Evolutionary conservation across 2,113 vertebrate species (phyloP).

Genomic region (Megaptera novaeangliae): DNA sequence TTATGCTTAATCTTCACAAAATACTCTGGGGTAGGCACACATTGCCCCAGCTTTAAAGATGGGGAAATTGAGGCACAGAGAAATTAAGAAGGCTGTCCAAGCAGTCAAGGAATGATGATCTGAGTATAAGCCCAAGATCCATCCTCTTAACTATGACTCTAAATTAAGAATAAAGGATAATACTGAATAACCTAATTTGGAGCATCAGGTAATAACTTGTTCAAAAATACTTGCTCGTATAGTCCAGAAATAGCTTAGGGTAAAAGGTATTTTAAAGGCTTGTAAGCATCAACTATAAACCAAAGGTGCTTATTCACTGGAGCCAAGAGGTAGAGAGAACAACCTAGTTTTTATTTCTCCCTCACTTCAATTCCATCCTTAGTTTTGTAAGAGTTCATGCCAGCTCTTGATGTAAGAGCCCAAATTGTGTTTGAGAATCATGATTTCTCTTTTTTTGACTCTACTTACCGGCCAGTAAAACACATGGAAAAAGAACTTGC

Average conservation of each 20-base stretch:
- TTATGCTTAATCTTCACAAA: background rate
- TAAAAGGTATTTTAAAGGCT: background rate
- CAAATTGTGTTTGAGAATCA: background rate
- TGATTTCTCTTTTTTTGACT: background rate
- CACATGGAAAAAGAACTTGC: background rate
- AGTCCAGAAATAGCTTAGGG: background rate
- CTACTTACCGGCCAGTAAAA: background rate
- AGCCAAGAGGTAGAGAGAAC: background rate
- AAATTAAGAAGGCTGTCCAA: background rate
- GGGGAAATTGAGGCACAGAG: background rate
- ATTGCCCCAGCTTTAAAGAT: background rate
- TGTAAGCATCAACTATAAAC: background rate
- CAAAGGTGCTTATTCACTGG: background rate
- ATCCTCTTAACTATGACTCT: background rate
- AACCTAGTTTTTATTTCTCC: background rate
- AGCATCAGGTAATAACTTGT: background rate
- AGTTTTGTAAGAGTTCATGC: background rate
- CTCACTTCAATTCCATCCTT: background rate
- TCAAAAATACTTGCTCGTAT: background rate
- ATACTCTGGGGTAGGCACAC: background rate
- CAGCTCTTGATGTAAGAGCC: background rate
- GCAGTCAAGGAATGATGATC: background rate
- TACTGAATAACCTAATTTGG: background rate
- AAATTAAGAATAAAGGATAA: conserved; percentile 16
- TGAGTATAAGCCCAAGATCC: background rate